These are phyloP conservation scores for Chaetophractus vellerosus DNA, from an alignment of 2,797 vertebrate genomes.

Conservation along the genomic window DNA sequence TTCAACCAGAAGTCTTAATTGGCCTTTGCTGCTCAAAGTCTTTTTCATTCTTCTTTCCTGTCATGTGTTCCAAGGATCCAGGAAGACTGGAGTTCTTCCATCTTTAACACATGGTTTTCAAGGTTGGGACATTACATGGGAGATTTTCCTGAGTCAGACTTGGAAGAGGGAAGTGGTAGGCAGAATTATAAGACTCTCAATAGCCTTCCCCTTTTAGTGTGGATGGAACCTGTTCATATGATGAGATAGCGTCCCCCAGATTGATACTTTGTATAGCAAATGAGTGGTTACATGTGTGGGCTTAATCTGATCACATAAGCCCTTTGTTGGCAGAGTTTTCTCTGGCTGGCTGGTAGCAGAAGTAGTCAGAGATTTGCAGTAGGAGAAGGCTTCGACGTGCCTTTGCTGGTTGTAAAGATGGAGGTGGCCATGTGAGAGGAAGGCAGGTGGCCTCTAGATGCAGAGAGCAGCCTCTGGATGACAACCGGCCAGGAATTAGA, in stretches of 20 bases:
- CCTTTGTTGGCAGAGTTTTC: not conserved
- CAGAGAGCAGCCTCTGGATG: not conserved
- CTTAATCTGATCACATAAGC: not conserved
- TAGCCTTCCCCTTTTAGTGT: not conserved
- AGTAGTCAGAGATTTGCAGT: not conserved
- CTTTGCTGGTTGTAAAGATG: not conserved
- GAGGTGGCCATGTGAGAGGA: not conserved
- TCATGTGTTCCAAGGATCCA: not conserved
- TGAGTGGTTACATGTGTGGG: not conserved
- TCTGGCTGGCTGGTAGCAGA: not conserved
- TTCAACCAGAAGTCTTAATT: slow-evolving; percentile 24
- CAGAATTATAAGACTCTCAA: not conserved
- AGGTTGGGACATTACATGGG: not conserved
- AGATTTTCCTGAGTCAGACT: not conserved
- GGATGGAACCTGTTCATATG: not conserved
- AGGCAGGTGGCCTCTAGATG: not conserved
- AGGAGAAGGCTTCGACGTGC: rapidly evolving
- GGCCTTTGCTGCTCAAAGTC: not conserved
- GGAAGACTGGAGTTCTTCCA: not conserved
- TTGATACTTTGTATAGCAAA: not conserved
- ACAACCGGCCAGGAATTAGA: not conserved
- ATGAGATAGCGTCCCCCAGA: not conserved
- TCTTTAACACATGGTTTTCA: not conserved
- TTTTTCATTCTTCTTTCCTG: slow-evolving; percentile 29
- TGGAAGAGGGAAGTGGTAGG: not conserved